phyloP scores from a whole-genome alignment of 2,888 invertebrate genomes.

The Tenthredo notha region DNA sequence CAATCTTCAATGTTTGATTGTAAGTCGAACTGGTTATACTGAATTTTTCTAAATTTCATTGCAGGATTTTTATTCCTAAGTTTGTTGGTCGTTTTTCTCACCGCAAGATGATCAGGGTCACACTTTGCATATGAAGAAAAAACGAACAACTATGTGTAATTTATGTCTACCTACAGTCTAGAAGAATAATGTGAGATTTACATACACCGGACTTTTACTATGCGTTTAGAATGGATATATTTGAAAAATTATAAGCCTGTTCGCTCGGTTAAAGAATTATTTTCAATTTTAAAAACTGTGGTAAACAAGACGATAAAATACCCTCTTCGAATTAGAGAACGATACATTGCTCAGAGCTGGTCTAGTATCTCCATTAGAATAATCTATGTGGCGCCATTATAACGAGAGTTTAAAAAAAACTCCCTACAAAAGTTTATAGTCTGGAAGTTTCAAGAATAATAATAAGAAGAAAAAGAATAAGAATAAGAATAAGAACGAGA shows the following conservation, averaged over 20 bases:
- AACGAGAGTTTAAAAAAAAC: constrained; percentile 7
- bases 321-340: background rate
- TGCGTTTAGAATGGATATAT: background rate
- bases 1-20: background rate
- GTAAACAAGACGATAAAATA: constrained; percentile 36
- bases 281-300: background rate
- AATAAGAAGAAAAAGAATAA: constrained; percentile 17
- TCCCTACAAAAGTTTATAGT: background rate
- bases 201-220: background rate
- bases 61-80: background rate
- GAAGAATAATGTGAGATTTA: background rate
- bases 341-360: constrained; percentile 5
- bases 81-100: background rate
- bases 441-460: background rate
- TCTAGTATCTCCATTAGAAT: constrained; percentile 6
- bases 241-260: background rate
- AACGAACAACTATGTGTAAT: background rate
- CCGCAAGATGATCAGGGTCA: background rate
- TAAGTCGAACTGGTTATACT: background rate
- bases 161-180: background rate
- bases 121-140: constrained; percentile 7
- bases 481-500: constrained; percentile 5
- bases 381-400: constrained; percentile 9
- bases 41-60: background rate
- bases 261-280: background rate